Percentiles rank a stretch among this genome's conserved stretches.
Conservation (phyloP, 2,113 vertebrate genomes). For the Brachyhypopomus gauderio region DNA sequence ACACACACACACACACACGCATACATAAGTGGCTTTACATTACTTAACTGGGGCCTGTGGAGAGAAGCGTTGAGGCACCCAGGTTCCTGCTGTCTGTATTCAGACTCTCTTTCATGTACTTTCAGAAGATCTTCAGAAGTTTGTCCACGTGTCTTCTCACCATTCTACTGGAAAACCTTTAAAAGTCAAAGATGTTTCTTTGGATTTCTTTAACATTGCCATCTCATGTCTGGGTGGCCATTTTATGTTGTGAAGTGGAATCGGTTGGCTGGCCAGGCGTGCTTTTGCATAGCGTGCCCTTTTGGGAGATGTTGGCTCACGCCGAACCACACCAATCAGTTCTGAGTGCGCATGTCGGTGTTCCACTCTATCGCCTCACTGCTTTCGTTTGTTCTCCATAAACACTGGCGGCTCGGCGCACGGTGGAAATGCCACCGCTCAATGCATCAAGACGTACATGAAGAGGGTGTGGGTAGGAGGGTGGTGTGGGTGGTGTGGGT, state of each 20-base stretch:
- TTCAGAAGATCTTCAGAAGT: too few species aligned
- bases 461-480: constrained; percentile 45
- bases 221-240: constrained; percentile 23
- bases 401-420: too few species aligned
- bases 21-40: constrained; percentile 1
- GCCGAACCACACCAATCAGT: constrained; percentile 30
- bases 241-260: not conserved
- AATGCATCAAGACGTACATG: constrained; percentile 10
- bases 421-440: too few species aligned
- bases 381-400: not conserved
- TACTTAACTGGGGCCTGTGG: constrained; percentile 14
- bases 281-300: constrained; percentile 6
- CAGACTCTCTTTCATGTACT: not conserved
- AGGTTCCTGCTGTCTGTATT: not conserved
- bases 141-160: not conserved
- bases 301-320: not conserved
- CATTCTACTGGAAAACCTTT: not conserved
- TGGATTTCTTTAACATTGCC: not conserved
- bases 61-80: not conserved
- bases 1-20: too few species aligned
- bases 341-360: not conserved
- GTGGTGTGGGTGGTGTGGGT: not conserved
- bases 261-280: constrained; percentile 6
- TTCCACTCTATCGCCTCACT: not conserved
- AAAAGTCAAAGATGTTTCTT: not conserved